A percentile compares a stretch with the other conserved stretches of the same genome.
Evolutionary conservation across 2,888 invertebrate species (phyloP).

Genomic region (Drosophila paramelanica): DNA sequence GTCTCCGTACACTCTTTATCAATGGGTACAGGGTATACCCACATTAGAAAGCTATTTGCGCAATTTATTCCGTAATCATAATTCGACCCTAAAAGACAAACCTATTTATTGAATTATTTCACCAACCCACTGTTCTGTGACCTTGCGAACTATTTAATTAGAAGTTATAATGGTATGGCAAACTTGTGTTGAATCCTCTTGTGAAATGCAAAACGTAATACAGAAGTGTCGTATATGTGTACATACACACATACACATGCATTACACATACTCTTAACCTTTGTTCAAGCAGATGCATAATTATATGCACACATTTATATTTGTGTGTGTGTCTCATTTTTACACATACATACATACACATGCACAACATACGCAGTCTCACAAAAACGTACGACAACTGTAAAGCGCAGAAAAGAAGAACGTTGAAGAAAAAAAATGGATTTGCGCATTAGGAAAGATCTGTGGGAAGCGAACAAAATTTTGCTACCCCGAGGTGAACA

Average conservation of each 20-base stretch:
- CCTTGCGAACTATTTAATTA: too few species aligned
- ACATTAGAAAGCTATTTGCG: too few species aligned
- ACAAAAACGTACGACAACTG: not conserved
- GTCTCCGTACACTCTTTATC: too few species aligned
- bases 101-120: too few species aligned
- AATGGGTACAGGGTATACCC: too few species aligned
- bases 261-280: not conserved
- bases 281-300: not conserved
- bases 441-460: slow-evolving; percentile 26
- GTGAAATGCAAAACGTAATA: too few species aligned
- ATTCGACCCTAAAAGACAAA: too few species aligned
- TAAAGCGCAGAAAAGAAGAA: not conserved
- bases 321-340: not conserved
- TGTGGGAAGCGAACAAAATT: not conserved
- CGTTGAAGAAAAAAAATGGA: not conserved
- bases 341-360: not conserved
- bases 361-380: not conserved
- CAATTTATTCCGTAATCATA: too few species aligned
- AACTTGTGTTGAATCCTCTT: too few species aligned
- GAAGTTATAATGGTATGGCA: too few species aligned
- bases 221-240: too few species aligned
- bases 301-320: not conserved
- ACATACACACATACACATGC: not conserved
- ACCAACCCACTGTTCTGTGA: too few species aligned
- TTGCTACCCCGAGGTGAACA: slow-evolving; percentile 26